Evolutionary conservation across 2,797 vertebrate genomes (phyloP), one percentile per base, ranked within the genome.

Genomic region (Spinibarbus caldwelli): DNA sequence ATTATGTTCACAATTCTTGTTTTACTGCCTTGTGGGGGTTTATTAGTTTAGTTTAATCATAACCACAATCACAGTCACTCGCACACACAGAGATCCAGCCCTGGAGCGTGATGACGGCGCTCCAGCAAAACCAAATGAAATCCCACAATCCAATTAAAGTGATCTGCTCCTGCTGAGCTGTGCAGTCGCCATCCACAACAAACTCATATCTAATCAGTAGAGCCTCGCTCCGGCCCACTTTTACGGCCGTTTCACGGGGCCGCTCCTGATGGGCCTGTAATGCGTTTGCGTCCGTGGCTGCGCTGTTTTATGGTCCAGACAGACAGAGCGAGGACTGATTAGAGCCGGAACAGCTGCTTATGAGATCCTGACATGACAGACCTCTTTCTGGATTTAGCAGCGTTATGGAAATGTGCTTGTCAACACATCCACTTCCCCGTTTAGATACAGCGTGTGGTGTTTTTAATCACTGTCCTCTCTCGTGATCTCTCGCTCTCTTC

Each of bases 131-230:
- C 93, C 94, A 95, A 95, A 95, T 93, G 93, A 94, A 95, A 94
- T 94, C 91, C 93, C 89, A 90, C 93, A 95, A 95, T 95, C 95
- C 95, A 95, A 95, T 96, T 95, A 95, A 90, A 92, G 83, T 78
- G 85, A 87, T 80, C 85, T 81, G 45, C 82, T 82, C 90, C 89
- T 78, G 80, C 91, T 93, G 90, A 90, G 92, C 89, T 86, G 88
- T 90, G 89, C 90, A 88, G 84, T 59, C 73, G 41, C 52, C 79
- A 62, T 64, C 43, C 54, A 71, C 64, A 78, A 83, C 73, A 71
- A 80, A 85, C 78, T 85, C 45, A 15, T 85, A 80, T 80, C 84
- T 83, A 88, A 90, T 90, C 88, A 87, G 59, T 73, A 76, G 72
- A 38, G 72, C 72, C 80, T 70, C 64, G 21, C 52, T 52, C 47